phyloP scores from a whole-genome alignment of 1,140 invertebrate genomes.

The Drosophila arawakana region DNA sequence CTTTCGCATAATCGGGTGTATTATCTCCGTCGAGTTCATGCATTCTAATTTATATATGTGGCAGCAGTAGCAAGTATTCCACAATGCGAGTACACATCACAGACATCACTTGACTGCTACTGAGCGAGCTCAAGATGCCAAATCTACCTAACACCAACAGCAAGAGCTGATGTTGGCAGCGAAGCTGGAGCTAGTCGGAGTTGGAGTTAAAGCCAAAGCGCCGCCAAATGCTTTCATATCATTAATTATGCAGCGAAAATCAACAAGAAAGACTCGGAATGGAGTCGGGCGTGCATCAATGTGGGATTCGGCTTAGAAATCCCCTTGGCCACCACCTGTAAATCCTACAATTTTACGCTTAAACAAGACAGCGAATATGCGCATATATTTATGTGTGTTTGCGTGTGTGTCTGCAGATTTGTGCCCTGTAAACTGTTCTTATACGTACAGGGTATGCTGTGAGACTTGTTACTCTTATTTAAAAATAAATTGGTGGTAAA shows the following conservation, averaged over 20 bases:
- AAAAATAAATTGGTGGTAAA: too few relatives aligned
- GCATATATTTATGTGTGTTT: not conserved
- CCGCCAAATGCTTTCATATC: slow-evolving; percentile 56
- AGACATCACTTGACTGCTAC: not conserved
- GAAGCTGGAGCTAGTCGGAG: not conserved
- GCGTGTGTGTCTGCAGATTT: not conserved
- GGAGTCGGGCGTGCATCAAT: not conserved
- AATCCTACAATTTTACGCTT: not conserved
- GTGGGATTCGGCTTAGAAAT: not conserved
- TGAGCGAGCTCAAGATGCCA: not conserved
- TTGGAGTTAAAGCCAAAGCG: not conserved
- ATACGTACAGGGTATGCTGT: not conserved
- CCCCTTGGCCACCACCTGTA: not conserved
- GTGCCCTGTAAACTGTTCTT: not conserved
- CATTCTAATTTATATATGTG: slow-evolving; percentile 37
- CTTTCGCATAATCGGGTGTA: slow-evolving; percentile 44
- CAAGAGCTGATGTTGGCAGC: not conserved
- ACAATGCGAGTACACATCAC: not conserved
- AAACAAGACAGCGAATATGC: not conserved
- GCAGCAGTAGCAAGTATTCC: not conserved
- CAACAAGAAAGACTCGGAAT: slow-evolving; percentile 34
- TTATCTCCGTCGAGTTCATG: slow-evolving; percentile 26
- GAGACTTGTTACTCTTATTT: too few relatives aligned
- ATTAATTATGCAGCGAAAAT: slow-evolving; percentile 74
- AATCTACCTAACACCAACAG: too few relatives aligned